Evolutionary conservation across 2,113 vertebrate species (phyloP), one percentile per base, ranked within the genome.

Genomic region (Syrrhaptes paradoxus): DNA sequence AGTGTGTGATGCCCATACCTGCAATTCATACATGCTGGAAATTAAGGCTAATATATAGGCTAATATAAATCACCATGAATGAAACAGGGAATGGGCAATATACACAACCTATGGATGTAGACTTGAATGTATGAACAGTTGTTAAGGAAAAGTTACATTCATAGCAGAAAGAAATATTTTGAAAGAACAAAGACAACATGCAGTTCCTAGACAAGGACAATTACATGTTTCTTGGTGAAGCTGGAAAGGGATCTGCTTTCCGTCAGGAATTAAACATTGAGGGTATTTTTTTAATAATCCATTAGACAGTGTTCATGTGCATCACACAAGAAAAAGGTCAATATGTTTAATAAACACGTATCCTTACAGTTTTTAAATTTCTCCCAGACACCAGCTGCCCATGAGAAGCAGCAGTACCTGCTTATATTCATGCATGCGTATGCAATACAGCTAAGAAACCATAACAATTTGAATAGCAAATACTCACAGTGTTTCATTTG

Each of bases 401-500:
- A 82, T 1, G 36, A 89, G 85, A 81, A 91, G 65, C 52, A 71
- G 71, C 43, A 71, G 76, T 55, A 78, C 43, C 62, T 88, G 48
- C 48, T 80, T 51, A 65, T 19, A 76, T 61, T 61, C 88, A 93
- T 70, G 52, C 83, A 93, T 3, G 51, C 25, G 2, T 71, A 90
- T 13, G 34, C 73, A 78, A 57, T 16, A 74, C 6, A 32, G 26
- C 32, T 34, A 72, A 52, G n/a, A 94, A 95, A 61, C 24, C 34
- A 0, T 29, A 90, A 67, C 34, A 85, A 81, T 67, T 66, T 26
- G 13, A 96, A 93, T 8, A 87, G 43, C 20, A 79, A 83, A 93
- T 97, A 97, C 97, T 97, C 89, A 97, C 97, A 52, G 94, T 9
- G 51, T 82, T 91, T 83, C 81, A 57, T 45, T 70, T 73, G 58